Conservation (phyloP, 2,797 vertebrate species). For the Crax fasciolata region DNA sequence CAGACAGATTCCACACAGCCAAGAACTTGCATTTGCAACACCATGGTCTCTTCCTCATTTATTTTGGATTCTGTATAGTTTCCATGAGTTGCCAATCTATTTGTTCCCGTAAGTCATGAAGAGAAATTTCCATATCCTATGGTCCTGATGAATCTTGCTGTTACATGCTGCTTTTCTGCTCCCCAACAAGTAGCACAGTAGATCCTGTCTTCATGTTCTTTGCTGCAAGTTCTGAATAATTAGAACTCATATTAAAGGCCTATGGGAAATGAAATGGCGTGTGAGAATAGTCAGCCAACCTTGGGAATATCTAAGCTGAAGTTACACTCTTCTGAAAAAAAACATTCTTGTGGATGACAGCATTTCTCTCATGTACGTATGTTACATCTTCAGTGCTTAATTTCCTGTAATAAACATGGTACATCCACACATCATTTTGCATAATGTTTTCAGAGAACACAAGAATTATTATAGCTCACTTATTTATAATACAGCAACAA, state of each 20-base stretch:
- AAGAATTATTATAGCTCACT: neutral
- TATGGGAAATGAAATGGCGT: neutral
- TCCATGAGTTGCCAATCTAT: neutral
- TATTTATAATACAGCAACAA: neutral
- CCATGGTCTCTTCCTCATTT: neutral
- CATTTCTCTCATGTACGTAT: neutral
- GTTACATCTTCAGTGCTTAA: neutral
- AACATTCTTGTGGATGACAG: neutral
- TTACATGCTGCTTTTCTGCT: neutral
- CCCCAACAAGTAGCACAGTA: rapidly evolving
- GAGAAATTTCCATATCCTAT: neutral
- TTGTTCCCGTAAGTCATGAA: neutral
- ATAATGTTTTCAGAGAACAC: neutral
- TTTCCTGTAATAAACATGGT: neutral
- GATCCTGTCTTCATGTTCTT: neutral
- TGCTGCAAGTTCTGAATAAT: neutral
- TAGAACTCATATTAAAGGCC: neutral
- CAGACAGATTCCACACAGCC: neutral
- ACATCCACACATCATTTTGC: neutral
- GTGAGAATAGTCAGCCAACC: neutral
- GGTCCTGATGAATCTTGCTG: neutral
- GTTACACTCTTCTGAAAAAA: neutral
- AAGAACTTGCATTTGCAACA: neutral
- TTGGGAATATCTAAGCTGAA: neutral
- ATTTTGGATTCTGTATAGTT: neutral